Base-by-base conservation (phyloP, 2,797 vertebrate genomes). In the Cyprinodon diabolis region DNA sequence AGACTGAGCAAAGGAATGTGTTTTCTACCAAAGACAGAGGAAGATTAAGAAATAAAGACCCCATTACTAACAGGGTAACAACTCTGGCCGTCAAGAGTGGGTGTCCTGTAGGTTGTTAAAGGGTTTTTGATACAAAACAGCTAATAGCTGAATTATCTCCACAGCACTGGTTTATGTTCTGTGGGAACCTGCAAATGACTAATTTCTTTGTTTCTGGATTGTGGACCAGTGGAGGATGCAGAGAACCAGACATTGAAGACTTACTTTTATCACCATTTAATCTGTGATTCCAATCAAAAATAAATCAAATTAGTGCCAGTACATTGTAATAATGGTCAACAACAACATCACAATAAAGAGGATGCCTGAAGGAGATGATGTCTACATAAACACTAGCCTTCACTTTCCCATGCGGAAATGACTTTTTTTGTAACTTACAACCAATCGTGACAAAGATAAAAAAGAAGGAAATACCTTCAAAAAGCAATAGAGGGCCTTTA, bases 11-110 rank as follows among this genome's bases (percentile, higher is more conserved):
- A 43, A 81, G 78, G 66, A 84, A 77, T 87, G 54, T 72, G 66
- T 19, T n/a, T 77, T 62, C 30, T 58, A 23, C 52, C 21, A 68
- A 58, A 82, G 66, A 85, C 60, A 71, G 43, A 65, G 73, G 52
- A 63, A 57, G 68, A 81, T 76, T 76, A 72, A 13, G 52, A 68
- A 67, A 71, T 68, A 83, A 77, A 84, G 78, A 21, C 48, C 57
- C 40, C 60, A 67, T 80, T 82, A 72, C 75, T 83, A 71, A 78
- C 66, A 68, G n/a, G 25, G 74, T 82, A 78, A 84, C 40, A 63
- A n/a, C 60, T 12, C 19, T 21, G 13, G 40, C 21, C 15, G 6
- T 9, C 8, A 19, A 4, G 14, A 19, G 15, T 60, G 1, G 17
- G 58, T 10, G 58, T 19, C 35, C 58, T 21, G 37, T 40, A 14